Evolutionary conservation across 2,888 invertebrate genomes (phyloP), one percentile per base, ranked within the genome.

Genomic region (Cataglyphis rosenhaueri): DNA sequence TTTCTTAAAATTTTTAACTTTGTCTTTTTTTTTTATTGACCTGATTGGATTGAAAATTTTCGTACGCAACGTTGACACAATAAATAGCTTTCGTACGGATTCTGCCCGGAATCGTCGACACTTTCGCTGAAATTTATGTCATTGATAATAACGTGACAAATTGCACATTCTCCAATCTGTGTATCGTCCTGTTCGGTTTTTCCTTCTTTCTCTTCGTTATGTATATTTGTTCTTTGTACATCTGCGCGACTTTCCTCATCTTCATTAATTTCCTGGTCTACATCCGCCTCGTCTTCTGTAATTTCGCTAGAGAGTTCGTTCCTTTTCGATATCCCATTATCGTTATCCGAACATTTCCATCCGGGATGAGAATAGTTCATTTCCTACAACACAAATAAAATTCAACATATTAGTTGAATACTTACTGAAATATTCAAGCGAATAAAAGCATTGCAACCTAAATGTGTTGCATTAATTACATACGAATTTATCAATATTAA

Each of bases 51-150:
- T 1, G 91, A 87, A 62, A 91, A 91, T 66, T 90, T 86, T 70
- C 90, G 90, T 38, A 92, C 88, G 78, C 94, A 94, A 44, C 89
- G 90, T 64, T 91, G 90, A 78, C 94, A 94, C n/a, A 94, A 76
- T 5, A 91, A 75, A 70, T 93, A 93, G 25, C 90, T 92, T 10
- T 92, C 89, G 29, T 87, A 62, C 12, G 91, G 86, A 15, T 90
- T 85, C 64, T 89, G 89, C 65, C 88, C 89, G 29, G 89, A 87
- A 73, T 86, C 83, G 12, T 66, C 84, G 21, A 81, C 84, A 44
- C 85, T 86, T 25, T 82, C 86, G 2, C 81, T 86, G 21, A 86
- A 62, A 62, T 84, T 85, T 18, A 74, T 82, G 4, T 86, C 85
- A 41, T 90, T 87, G 18, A 91, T 86, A 35, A 90, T 89, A 73